Percentiles rank a stretch among this genome's conserved stretches.
These are phyloP conservation scores for Paedocypris sp. DNA, from an alignment of 2,113 vertebrate species.

Conservation along the genomic window DNA sequence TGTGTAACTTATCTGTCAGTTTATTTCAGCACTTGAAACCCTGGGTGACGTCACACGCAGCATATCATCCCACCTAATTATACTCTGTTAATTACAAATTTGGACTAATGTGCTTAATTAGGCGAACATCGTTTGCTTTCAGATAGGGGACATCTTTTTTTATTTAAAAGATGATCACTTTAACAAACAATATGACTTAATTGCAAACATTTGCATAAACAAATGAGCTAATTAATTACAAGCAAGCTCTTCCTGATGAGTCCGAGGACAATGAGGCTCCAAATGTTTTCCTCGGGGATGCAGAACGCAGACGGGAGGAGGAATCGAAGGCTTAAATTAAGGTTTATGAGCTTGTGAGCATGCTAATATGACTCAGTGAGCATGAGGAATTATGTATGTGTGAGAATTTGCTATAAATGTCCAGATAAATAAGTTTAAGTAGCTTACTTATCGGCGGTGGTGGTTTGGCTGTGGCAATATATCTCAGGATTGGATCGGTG, in stretches of 20 bases:
- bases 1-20: not conserved
- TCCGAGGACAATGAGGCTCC: conserved; percentile 36
- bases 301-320: not conserved
- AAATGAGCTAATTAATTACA: conserved; percentile 53
- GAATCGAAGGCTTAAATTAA: conserved; percentile 29
- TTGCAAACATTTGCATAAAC: conserved; percentile 51
- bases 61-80: conserved; percentile 37
- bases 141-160: conserved; percentile 26
- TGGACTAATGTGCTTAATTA: conserved; percentile 46
- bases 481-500: conserved; percentile 8
- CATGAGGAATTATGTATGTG: conserved; percentile 32
- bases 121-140: conserved; percentile 37
- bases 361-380: conserved; percentile 30
- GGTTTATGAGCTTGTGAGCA: conserved; percentile 38
- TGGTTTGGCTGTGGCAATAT: conserved; percentile 14
- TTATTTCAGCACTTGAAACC: not conserved
- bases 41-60: not conserved
- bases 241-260: conserved; percentile 41
- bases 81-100: conserved; percentile 48
- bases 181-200: conserved; percentile 52
- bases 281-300: conserved; percentile 14
- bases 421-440: conserved; percentile 25
- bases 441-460: conserved; percentile 22
- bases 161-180: conserved; percentile 44
- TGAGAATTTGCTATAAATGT: conserved; percentile 25